phyloP scores from a whole-genome alignment of 2,797 vertebrate genomes.

The Tapera naevia region DNA sequence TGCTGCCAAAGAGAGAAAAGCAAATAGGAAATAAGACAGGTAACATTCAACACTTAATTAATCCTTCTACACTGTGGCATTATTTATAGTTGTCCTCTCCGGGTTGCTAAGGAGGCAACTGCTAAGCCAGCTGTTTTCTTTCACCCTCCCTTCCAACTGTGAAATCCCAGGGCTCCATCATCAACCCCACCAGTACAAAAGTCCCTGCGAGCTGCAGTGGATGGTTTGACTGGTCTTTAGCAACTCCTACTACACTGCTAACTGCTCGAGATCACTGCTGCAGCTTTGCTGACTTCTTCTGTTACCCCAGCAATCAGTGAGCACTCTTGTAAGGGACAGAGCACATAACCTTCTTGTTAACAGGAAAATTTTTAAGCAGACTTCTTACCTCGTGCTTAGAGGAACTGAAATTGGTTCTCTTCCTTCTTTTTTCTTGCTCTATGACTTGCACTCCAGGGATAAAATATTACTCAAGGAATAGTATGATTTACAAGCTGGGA shows the following conservation, averaged over 20 bases:
- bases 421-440: neutral
- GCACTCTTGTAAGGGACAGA: neutral
- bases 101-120: neutral
- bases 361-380: neutral
- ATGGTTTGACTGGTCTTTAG: fast-evolving
- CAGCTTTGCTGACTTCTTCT: neutral
- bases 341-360: neutral
- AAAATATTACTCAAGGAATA: neutral
- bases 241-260: fast-evolving
- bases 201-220: neutral
- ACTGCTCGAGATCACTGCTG: neutral
- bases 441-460: neutral
- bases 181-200: fast-evolving
- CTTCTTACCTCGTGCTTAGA: neutral
- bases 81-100: neutral
- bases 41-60: neutral
- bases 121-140: neutral
- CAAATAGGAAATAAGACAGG: neutral
- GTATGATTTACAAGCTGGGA: neutral
- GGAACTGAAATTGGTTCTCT: neutral
- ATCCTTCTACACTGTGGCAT: neutral
- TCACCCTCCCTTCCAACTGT: neutral
- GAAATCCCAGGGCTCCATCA: neutral
- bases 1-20: neutral
- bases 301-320: neutral